These are phyloP conservation scores for human DNA, from an alignment of 2,113 vertebrate genomes.

Conservation along the genomic window DNA sequence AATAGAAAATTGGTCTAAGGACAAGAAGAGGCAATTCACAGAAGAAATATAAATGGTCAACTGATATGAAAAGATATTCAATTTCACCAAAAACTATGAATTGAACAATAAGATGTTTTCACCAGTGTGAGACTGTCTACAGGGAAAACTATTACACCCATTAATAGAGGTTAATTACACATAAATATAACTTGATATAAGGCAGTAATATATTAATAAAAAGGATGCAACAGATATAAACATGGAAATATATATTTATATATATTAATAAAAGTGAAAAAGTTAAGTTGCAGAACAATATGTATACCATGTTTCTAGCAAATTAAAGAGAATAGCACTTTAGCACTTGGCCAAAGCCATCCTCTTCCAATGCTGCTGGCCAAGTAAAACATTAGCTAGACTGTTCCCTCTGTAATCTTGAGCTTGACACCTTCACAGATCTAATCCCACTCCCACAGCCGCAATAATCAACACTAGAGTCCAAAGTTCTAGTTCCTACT, in stretches of 20 bases:
- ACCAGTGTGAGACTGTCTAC: not conserved
- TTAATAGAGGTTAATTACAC: not conserved
- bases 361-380: not conserved
- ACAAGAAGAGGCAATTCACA: not conserved
- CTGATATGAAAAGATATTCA: not conserved
- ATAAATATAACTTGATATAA: not conserved
- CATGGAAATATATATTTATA: not conserved
- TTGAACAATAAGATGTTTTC: not conserved
- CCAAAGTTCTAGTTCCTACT: not conserved
- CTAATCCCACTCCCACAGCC: not conserved
- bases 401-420: not conserved
- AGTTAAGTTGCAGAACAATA: not conserved
- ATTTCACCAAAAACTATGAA: conserved; percentile 11
- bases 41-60: conserved; percentile 8
- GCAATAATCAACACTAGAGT: not conserved
- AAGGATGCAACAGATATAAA: not conserved
- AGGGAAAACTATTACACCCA: not conserved
- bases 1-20: not conserved
- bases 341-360: not conserved
- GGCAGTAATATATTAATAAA: not conserved
- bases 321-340: not conserved
- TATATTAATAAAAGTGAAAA: not conserved
- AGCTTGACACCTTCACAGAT: not conserved
- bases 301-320: not conserved
- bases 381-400: not conserved